Percentiles rank a stretch among this genome's conserved stretches.
phyloP scores from a whole-genome alignment of 1,140 invertebrate genomes.

The Gyrodactylus bullatarudis region DNA sequence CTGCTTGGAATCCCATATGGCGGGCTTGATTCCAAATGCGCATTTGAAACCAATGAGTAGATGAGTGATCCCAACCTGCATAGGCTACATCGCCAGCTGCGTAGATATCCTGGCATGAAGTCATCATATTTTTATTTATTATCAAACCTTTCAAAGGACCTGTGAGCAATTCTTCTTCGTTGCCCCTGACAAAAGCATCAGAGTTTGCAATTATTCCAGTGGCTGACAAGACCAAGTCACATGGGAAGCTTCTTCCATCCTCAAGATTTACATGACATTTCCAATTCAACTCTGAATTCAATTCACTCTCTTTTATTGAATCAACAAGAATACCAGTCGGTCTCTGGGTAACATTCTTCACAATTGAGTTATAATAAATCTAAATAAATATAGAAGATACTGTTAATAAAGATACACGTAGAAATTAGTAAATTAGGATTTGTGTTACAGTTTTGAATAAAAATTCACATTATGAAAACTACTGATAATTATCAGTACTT shows the following conservation, averaged over 20 bases:
- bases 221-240: constrained; percentile 71
- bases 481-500: too few species aligned
- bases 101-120: constrained; percentile 39
- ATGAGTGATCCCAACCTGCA: constrained; percentile 34
- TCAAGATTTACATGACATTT: constrained; percentile 31
- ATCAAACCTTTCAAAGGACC: constrained; percentile 27
- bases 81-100: constrained; percentile 72
- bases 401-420: too few species aligned
- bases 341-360: not conserved
- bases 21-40: constrained; percentile 79
- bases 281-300: too few species aligned
- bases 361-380: not conserved
- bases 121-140: constrained; percentile 53
- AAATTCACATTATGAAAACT: too few species aligned
- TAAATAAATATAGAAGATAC: not conserved
- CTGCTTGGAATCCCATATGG: constrained; percentile 53
- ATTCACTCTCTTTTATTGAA: too few species aligned
- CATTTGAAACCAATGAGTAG: constrained; percentile 28
- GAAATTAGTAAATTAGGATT: too few species aligned
- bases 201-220: constrained; percentile 47
- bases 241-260: constrained; percentile 37
- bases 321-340: too few species aligned
- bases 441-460: too few species aligned
- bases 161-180: constrained; percentile 25
- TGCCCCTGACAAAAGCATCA: constrained; percentile 12